A percentile compares a stretch with the other conserved stretches of the same genome.
Conservation (phyloP, 2,888 invertebrate species). For the Bhutanitis thaidina region DNA sequence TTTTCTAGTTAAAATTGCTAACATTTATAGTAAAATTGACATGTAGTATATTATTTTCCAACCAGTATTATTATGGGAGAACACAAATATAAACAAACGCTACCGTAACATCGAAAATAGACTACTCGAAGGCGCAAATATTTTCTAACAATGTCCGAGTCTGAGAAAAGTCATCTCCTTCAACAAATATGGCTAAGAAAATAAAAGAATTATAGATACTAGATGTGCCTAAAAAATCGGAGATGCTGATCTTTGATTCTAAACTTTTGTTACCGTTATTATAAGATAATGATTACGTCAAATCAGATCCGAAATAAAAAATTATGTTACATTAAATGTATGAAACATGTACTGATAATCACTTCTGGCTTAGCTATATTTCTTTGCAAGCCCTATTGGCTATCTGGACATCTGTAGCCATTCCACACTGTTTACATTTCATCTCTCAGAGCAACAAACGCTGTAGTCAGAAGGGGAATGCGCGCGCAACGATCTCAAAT, state of each 20-base stretch:
- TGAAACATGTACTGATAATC: slow-evolving; percentile 16
- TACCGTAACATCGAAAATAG: slow-evolving; percentile 16
- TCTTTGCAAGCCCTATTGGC: slow-evolving; percentile 60
- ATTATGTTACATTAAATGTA: too few relatives aligned
- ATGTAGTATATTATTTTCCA: slow-evolving; percentile 8
- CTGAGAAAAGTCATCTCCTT: slow-evolving; percentile 70
- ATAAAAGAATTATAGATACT: slow-evolving; percentile 38
- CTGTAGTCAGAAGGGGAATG: slow-evolving; percentile 46
- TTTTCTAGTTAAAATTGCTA: too few relatives aligned
- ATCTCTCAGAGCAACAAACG: slow-evolving; percentile 73
- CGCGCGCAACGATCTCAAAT: slow-evolving; percentile 68
- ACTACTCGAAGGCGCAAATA: slow-evolving; percentile 54
- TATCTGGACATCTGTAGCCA: slow-evolving; percentile 76
- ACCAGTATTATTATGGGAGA: slow-evolving; percentile 1
- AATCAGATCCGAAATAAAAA: too few relatives aligned
- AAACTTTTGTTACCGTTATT: background rate
- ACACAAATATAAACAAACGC: slow-evolving; percentile 15
- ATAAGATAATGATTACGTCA: background rate
- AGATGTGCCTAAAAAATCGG: slow-evolving; percentile 30
- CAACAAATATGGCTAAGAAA: slow-evolving; percentile 62
- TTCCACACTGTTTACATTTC: slow-evolving; percentile 73
- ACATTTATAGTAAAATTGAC: slow-evolving; percentile 1
- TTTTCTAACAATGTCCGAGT: slow-evolving; percentile 64
- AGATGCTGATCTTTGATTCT: background rate
- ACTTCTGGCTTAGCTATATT: slow-evolving; percentile 39